Percentiles rank a stretch among this genome's conserved stretches.
Evolutionary conservation across 2,888 invertebrate genomes (phyloP).

Genomic region (Galerucella pusilla): DNA sequence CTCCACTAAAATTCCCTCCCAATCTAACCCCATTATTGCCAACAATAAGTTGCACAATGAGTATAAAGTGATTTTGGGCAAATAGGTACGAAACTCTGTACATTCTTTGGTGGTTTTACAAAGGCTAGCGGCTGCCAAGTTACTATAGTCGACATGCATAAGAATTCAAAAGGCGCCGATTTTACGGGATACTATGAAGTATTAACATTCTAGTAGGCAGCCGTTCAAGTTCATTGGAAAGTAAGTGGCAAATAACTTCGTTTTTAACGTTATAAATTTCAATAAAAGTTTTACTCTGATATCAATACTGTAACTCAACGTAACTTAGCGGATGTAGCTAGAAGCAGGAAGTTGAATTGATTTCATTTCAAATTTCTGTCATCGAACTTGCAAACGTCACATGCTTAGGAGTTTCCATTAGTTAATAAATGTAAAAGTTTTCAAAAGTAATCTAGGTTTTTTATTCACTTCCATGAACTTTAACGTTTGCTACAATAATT

Average conservation of each 20-base stretch:
- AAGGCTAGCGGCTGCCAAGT: conserved; percentile 38
- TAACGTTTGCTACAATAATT: too few relatives aligned
- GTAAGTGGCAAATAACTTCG: neutral
- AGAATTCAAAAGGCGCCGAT: conserved; percentile 5
- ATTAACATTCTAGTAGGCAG: neutral
- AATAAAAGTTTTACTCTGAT: too few relatives aligned
- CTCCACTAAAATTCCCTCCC: conserved; percentile 42
- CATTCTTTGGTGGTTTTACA: conserved; percentile 52
- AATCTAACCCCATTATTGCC: conserved; percentile 55
- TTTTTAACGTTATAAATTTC: too few relatives aligned
- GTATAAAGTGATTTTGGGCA: conserved; percentile 58
- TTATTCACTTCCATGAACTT: too few relatives aligned
- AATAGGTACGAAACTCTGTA: conserved; percentile 58
- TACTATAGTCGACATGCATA: neutral
- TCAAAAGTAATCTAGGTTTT: too few relatives aligned
- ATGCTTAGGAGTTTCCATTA: too few relatives aligned
- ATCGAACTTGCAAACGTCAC: too few relatives aligned
- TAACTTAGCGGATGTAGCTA: too few relatives aligned
- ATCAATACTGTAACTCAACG: too few relatives aligned
- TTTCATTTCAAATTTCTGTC: too few relatives aligned
- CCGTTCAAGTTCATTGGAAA: neutral
- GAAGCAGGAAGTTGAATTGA: too few relatives aligned
- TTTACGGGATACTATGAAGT: neutral
- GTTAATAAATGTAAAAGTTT: too few relatives aligned
- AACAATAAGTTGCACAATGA: conserved; percentile 57